Percentiles rank a stretch among this genome's conserved stretches.
These are phyloP conservation scores for Callorhinus ursinus DNA, from an alignment of 2,113 vertebrate genomes.

Conservation along the genomic window DNA sequence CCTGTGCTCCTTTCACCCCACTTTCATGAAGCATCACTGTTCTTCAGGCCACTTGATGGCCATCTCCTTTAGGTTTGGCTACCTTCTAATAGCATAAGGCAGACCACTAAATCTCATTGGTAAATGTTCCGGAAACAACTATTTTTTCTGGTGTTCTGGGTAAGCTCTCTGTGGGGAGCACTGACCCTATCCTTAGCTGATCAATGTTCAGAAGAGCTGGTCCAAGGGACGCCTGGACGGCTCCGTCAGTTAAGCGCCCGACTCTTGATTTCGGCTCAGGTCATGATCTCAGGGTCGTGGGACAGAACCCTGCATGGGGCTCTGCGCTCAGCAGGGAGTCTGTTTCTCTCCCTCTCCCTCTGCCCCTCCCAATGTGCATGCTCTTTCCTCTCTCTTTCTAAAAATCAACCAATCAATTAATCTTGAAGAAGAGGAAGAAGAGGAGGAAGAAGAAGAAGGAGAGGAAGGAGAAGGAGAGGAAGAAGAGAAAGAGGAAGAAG, in stretches of 20 bases:
- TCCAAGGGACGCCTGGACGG: neutral
- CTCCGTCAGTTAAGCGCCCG: neutral
- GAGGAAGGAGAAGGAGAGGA: no score
- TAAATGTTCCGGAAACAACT: neutral
- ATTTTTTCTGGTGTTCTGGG: neutral
- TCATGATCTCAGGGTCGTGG: neutral
- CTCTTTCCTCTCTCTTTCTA: neutral
- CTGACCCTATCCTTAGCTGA: neutral
- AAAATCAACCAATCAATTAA: neutral
- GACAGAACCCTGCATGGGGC: neutral
- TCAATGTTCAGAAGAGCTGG: neutral
- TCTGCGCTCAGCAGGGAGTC: neutral
- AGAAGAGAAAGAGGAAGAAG: no score
- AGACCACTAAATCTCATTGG: neutral
- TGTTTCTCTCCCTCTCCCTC: neutral
- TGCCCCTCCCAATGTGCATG: neutral
- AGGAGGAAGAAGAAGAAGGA: no score
- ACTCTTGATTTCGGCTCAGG: neutral
- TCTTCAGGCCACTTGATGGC: neutral
- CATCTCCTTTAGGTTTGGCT: neutral
- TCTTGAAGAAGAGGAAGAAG: neutral
- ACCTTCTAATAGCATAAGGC: neutral
- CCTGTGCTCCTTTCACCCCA: neutral
- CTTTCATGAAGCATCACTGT: neutral
- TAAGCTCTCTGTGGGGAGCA: neutral